phyloP scores from a whole-genome alignment of 2,797 vertebrate species.

The Scyliorhinus canicula region DNA sequence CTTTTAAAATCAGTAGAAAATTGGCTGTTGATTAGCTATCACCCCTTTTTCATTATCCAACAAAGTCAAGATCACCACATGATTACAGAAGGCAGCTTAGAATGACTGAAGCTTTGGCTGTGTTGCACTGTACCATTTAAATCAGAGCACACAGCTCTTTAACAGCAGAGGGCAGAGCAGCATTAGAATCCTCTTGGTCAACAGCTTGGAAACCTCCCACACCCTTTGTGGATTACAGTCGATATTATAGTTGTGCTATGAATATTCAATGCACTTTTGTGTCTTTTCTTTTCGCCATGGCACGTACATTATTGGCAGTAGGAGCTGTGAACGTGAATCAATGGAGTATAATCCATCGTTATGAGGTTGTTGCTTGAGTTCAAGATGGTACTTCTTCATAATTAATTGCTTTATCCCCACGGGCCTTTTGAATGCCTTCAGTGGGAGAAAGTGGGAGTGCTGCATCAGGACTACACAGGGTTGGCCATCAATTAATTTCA shows the following conservation, averaged over 20 bases:
- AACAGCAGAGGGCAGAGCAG: constrained; percentile 33
- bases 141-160: not conserved
- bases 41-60: not conserved
- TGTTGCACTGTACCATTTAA: not conserved
- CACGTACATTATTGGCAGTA: not conserved
- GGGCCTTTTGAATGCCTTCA: not conserved
- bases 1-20: not conserved
- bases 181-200: constrained; percentile 28
- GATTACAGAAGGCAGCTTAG: not conserved
- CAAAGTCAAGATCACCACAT: not conserved
- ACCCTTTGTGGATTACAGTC: not conserved
- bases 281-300: not conserved
- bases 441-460: not conserved
- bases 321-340: not conserved
- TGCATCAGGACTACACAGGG: not conserved
- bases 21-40: not conserved
- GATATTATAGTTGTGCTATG: not conserved
- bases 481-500: not conserved
- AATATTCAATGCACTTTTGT: constrained; percentile 15
- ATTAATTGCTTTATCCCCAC: not conserved
- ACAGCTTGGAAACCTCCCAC: not conserved
- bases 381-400: not conserved
- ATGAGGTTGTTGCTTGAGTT: not conserved
- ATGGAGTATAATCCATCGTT: not conserved
- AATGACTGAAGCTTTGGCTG: not conserved